Evolutionary conservation across 2,113 vertebrate genomes (phyloP).

Genomic region (Sinocyclocheilus maitianheensis): DNA sequence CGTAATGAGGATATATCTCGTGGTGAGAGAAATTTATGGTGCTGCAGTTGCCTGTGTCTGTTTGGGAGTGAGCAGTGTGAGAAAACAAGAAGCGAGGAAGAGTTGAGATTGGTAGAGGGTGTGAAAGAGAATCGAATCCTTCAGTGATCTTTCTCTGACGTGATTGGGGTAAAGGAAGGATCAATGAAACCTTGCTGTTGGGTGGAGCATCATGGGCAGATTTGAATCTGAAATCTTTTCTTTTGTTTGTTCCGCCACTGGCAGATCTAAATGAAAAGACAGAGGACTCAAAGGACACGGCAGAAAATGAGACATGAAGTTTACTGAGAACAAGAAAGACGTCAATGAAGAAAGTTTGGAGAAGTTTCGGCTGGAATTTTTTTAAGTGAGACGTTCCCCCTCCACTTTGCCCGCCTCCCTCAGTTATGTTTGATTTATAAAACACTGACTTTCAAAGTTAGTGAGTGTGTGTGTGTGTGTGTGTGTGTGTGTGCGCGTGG

Average conservation of each 20-base stretch:
- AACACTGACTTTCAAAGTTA: conserved; percentile 30
- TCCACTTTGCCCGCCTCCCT: neutral
- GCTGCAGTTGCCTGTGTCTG: conserved; percentile 37
- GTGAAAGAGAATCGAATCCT: conserved; percentile 22
- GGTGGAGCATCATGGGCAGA: conserved; percentile 10
- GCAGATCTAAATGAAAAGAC: conserved; percentile 33
- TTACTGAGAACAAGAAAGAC: conserved; percentile 33
- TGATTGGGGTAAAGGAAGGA: neutral
- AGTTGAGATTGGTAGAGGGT: conserved; percentile 10
- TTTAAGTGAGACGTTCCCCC: conserved; percentile 19
- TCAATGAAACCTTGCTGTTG: conserved; percentile 35
- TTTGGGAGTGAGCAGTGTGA: neutral
- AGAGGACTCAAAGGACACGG: neutral
- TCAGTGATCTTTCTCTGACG: conserved; percentile 29
- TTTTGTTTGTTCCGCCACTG: conserved; percentile 29
- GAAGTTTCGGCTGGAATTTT: conserved; percentile 16
- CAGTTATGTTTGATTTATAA: conserved; percentile 47
- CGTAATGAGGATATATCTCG: conserved; percentile 43
- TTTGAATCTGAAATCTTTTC: conserved; percentile 40
- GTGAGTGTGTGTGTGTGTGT: neutral
- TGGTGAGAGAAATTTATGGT: conserved; percentile 24
- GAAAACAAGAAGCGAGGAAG: neutral
- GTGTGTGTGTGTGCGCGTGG: neutral
- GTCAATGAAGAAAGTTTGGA: conserved; percentile 32
- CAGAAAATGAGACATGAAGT: conserved; percentile 36